phyloP scores from a whole-genome alignment of 2,113 vertebrate species.

The Ovibos moschatus region DNA sequence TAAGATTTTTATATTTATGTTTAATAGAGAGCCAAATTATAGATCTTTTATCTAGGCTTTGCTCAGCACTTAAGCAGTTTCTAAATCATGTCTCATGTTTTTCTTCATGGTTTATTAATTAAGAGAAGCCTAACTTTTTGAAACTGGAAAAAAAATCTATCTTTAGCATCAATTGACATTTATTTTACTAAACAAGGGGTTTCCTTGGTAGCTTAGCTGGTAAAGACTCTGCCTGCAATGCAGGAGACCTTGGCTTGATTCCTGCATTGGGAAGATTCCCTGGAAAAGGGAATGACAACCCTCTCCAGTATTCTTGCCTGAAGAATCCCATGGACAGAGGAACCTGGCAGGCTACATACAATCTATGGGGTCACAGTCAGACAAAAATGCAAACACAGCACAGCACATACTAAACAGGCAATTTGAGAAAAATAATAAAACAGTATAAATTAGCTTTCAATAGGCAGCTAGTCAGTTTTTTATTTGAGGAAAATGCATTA shows the following conservation, averaged over 20 bases:
- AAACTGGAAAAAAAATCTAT: background rate
- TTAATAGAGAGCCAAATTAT: background rate
- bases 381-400: background rate
- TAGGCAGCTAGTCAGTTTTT: background rate
- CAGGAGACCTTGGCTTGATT: background rate
- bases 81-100: background rate
- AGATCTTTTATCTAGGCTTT: background rate
- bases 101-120: slow-evolving; percentile 9
- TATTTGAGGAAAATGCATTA: background rate
- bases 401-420: background rate
- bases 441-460: background rate
- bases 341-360: background rate
- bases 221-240: background rate
- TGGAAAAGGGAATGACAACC: background rate
- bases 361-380: background rate
- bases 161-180: background rate
- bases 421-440: background rate
- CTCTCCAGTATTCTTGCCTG: background rate
- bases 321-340: background rate
- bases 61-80: background rate
- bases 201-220: background rate
- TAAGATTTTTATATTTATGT: background rate
- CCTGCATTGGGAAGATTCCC: background rate
- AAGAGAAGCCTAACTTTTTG: background rate
- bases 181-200: background rate